phyloP scores from a whole-genome alignment of 2,888 invertebrate genomes.

The Thymelicus lineola region DNA sequence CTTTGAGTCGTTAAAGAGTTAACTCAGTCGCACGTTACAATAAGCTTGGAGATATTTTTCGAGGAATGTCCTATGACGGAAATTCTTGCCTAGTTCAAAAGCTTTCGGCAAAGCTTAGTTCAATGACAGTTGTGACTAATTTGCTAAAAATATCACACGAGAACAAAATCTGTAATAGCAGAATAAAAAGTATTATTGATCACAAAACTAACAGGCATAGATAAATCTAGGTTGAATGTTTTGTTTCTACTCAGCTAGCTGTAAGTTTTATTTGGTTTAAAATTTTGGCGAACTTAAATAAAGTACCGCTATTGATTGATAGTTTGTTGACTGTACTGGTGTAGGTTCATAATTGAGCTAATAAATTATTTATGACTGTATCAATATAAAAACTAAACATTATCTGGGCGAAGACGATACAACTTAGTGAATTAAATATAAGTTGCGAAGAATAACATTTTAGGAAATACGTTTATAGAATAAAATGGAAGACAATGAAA shows the following conservation, averaged over 20 bases:
- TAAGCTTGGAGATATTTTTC: background rate
- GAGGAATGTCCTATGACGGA: background rate
- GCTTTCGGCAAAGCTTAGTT: background rate
- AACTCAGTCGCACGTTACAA: background rate
- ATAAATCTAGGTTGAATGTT: no score
- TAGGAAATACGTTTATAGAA: slow-evolving; percentile 38
- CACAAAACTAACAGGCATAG: no score
- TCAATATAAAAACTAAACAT: no score
- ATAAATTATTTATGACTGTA: no score
- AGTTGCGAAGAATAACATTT: background rate
- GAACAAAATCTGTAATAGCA: no score
- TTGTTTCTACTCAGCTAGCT: no score
- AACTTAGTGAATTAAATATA: background rate
- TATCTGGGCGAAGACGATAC: background rate
- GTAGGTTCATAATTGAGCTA: no score
- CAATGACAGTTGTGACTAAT: background rate
- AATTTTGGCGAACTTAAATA: no score
- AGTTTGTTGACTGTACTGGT: no score
- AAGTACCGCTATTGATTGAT: no score
- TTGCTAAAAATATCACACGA: background rate
- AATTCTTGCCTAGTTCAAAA: background rate
- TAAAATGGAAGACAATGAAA: slow-evolving; percentile 54
- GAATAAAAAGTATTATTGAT: no score
- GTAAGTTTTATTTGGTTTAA: no score
- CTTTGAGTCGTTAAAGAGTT: background rate